These are phyloP conservation scores for Drosophila macrospina DNA, from an alignment of 2,888 invertebrate species.

Conservation along the genomic window DNA sequence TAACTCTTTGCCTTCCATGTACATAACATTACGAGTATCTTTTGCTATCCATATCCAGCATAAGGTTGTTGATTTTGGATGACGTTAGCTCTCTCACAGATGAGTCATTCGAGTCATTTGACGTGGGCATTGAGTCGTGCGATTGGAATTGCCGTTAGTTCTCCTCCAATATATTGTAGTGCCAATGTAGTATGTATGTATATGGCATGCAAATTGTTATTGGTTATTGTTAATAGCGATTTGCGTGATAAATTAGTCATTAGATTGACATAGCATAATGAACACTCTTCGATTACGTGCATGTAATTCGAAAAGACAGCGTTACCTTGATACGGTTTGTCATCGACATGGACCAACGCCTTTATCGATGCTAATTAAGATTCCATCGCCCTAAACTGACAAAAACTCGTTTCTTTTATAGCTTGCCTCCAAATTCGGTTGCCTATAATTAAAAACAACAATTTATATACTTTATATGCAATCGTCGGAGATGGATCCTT, in stretches of 20 bases:
- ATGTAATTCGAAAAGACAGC: slow-evolving; percentile 37
- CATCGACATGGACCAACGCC: slow-evolving; percentile 13
- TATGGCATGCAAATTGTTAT: slow-evolving; percentile 55
- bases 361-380: slow-evolving; percentile 42
- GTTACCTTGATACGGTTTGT: slow-evolving; percentile 29
- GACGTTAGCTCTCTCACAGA: slow-evolving; percentile 30
- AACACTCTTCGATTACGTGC: slow-evolving; percentile 42
- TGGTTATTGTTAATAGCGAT: slow-evolving; percentile 16
- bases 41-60: slow-evolving; percentile 15
- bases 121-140: slow-evolving; percentile 44
- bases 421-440: slow-evolving; percentile 16
- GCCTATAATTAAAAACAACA: slow-evolving; percentile 19
- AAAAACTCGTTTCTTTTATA: slow-evolving; percentile 35
- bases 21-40: not conserved
- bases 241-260: slow-evolving; percentile 46
- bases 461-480: too few relatives aligned
- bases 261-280: slow-evolving; percentile 53
- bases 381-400: slow-evolving; percentile 18
- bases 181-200: slow-evolving; percentile 34
- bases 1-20: slow-evolving; percentile 26
- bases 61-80: slow-evolving; percentile 17
- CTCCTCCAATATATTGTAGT: slow-evolving; percentile 11
- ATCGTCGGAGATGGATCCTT: too few relatives aligned
- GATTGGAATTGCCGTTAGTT: slow-evolving; percentile 62
- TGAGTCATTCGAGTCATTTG: slow-evolving; percentile 33